Percentiles rank a stretch among this genome's conserved stretches.
phyloP scores from a whole-genome alignment of 2,888 invertebrate species.

The Tinea semifulvella region DNA sequence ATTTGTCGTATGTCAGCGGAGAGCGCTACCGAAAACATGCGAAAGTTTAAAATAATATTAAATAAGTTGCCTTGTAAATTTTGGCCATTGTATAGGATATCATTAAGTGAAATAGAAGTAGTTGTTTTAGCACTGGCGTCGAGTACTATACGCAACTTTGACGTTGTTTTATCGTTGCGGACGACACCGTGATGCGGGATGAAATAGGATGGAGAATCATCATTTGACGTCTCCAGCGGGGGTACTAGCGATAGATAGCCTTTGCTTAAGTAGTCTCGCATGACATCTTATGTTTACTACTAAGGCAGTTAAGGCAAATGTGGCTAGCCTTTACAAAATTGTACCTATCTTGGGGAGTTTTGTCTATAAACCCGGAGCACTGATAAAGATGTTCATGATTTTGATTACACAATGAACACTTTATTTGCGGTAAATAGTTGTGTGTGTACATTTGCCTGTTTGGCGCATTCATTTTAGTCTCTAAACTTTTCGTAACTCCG shows the following conservation, averaged over 20 bases:
- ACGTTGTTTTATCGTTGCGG: conserved; percentile 2
- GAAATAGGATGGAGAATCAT: too few relatives aligned
- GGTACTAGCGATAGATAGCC: conserved; percentile 10
- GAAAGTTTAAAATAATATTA: conserved; percentile 10
- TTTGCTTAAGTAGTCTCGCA: conserved; percentile 15
- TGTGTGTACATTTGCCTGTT: too few relatives aligned
- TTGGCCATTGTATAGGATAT: conserved; percentile 18
- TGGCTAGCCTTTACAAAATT: too few relatives aligned
- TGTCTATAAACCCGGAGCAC: too few relatives aligned
- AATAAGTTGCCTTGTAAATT: conserved; percentile 15
- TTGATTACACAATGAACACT: too few relatives aligned
- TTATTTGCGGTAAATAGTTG: too few relatives aligned
- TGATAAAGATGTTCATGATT: too few relatives aligned
- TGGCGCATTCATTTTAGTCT: too few relatives aligned
- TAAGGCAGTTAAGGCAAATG: too few relatives aligned
- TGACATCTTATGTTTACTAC: too few relatives aligned
- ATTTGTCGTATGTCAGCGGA: conserved; percentile 13
- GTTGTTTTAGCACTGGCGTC: conserved; percentile 13
- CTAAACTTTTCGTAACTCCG: too few relatives aligned
- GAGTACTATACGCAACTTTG: conserved; percentile 13
- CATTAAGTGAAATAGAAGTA: conserved; percentile 17
- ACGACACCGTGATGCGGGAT: conserved; percentile 14
- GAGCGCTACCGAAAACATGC: conserved; percentile 6
- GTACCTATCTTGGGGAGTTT: too few relatives aligned
- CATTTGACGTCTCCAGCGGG: not conserved